phyloP scores from a whole-genome alignment of 2,888 invertebrate genomes.

The Teinopalpus imperialis region DNA sequence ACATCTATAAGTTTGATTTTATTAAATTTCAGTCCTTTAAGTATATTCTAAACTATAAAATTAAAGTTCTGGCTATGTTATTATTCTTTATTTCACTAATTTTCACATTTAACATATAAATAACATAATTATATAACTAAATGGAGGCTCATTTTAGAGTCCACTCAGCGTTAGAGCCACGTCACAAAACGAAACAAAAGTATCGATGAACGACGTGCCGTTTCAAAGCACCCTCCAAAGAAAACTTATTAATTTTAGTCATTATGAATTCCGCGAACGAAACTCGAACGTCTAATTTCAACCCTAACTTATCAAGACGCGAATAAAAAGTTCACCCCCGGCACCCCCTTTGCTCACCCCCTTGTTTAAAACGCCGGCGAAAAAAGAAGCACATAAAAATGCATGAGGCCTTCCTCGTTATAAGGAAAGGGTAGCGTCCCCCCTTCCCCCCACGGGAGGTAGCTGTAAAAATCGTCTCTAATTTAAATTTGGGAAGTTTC shows the following conservation, averaged over 20 bases:
- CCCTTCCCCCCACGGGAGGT: conserved; percentile 69
- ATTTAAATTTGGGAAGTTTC: conserved; percentile 82
- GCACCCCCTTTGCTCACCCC: conserved; percentile 76
- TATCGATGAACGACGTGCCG: conserved; percentile 49
- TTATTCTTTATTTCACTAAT: too few species aligned
- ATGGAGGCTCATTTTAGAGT: too few species aligned
- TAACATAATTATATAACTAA: too few species aligned
- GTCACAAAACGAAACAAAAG: conserved; percentile 25
- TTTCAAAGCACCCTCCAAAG: conserved; percentile 71
- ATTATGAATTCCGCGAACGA: conserved; percentile 82
- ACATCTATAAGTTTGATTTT: too few species aligned
- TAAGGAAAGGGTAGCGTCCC: conserved; percentile 81
- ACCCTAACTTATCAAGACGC: conserved; percentile 83
- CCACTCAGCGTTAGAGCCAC: not conserved
- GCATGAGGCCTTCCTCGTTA: conserved; percentile 84
- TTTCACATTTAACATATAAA: too few species aligned
- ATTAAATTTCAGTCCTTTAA: too few species aligned
- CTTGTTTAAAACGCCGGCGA: conserved; percentile 83
- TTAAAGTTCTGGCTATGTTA: too few species aligned
- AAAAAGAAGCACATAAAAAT: conserved; percentile 84
- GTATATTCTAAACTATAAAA: too few species aligned
- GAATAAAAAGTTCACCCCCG: conserved; percentile 81
- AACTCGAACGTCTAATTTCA: conserved; percentile 83
- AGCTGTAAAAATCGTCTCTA: conserved; percentile 83
- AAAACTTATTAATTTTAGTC: conserved; percentile 82